Conservation (phyloP, 2,113 vertebrate genomes). For the Procavia capensis region DNA sequence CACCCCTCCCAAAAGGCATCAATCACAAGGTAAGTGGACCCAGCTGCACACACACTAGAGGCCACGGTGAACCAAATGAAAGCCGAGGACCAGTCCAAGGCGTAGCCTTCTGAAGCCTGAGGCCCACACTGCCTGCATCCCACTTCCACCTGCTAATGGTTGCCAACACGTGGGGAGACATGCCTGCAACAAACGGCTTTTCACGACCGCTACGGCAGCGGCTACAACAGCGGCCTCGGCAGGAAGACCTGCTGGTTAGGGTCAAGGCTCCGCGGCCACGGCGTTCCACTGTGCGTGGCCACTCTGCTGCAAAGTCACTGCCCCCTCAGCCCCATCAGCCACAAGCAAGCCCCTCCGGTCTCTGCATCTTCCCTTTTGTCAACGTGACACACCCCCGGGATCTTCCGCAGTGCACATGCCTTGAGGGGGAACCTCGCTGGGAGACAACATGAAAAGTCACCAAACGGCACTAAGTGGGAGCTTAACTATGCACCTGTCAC, state of each 20-base stretch:
- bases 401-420: no score
- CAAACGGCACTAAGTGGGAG: no score
- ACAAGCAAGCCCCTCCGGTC: neutral
- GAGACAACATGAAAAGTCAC: no score
- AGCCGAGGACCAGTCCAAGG: neutral
- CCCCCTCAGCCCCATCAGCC: neutral
- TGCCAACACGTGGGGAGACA: neutral
- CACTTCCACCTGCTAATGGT: neutral
- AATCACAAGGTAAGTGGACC: neutral
- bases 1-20: neutral
- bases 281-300: neutral
- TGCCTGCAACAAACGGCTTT: neutral
- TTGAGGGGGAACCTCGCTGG: no score
- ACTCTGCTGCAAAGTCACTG: neutral
- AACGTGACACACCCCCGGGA: no score
- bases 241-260: constrained; percentile 41
- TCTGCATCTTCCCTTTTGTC: neutral
- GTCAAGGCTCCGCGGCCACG: neutral
- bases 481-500: no score
- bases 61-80: neutral
- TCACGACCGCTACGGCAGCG: neutral
- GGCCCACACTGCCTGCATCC: neutral
- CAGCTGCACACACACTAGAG: neutral
- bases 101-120: neutral
- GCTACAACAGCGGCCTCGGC: neutral